Conservation (phyloP, 1,140 invertebrate species). For the Neodiprion lecontei region DNA sequence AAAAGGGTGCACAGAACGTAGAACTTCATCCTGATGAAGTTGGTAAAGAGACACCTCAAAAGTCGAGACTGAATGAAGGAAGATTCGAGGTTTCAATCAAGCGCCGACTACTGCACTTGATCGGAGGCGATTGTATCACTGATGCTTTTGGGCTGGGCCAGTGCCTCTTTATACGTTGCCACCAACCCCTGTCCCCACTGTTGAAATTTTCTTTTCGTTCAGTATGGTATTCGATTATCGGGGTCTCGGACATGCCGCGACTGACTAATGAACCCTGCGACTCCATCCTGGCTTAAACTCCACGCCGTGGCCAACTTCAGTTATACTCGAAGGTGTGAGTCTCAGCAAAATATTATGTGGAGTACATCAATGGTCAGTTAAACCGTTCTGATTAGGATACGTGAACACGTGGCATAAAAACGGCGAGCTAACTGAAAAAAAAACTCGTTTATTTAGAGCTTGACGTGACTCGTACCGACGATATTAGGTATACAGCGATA, state of each 20-base stretch:
- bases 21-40: slow-evolving; percentile 41
- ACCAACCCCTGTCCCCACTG: slow-evolving; percentile 30
- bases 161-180: slow-evolving; percentile 58
- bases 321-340: background rate
- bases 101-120: slow-evolving; percentile 29
- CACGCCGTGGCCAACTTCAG: slow-evolving; percentile 1
- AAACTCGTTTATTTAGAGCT: too few species aligned
- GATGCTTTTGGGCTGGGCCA: slow-evolving; percentile 49
- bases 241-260: slow-evolving; percentile 54
- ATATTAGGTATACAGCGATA: too few species aligned
- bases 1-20: slow-evolving; percentile 48
- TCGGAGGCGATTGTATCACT: slow-evolving; percentile 48
- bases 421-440: too few species aligned
- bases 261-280: slow-evolving; percentile 28
- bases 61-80: background rate
- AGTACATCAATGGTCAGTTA: background rate
- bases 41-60: background rate
- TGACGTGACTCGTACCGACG: too few species aligned
- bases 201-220: slow-evolving; percentile 62
- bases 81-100: background rate
- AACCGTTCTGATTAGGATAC: background rate
- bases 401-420: too few species aligned
- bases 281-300: background rate
- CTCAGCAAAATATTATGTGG: background rate
- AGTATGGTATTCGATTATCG: slow-evolving; percentile 62